A percentile compares a stretch with the other conserved stretches of the same genome.
These are phyloP conservation scores for Ornithoptera alexandrae DNA, from an alignment of 2,888 invertebrate species.

Conservation along the genomic window DNA sequence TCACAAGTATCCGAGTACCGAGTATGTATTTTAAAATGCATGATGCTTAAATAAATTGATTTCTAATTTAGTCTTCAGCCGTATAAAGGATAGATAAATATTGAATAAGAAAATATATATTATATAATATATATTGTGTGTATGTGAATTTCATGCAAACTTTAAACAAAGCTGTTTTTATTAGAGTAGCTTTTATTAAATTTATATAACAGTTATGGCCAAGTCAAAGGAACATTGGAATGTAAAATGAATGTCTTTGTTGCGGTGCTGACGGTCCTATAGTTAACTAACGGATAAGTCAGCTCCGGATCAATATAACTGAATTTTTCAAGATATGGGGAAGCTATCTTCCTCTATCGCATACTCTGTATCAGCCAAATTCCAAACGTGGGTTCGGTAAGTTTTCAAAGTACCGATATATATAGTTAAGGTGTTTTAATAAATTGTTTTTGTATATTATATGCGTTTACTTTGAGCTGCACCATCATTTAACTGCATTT, in stretches of 20 bases:
- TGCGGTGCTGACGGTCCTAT: conserved; percentile 13
- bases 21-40: too few relatives aligned
- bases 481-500: neutral
- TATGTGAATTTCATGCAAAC: neutral
- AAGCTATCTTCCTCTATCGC: conserved; percentile 4
- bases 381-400: neutral
- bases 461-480: too few relatives aligned
- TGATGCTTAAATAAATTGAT: too few relatives aligned
- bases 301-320: conserved; percentile 18
- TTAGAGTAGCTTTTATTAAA: conserved; percentile 18
- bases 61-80: too few relatives aligned
- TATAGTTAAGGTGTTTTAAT: too few relatives aligned
- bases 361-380: neutral
- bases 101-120: too few relatives aligned
- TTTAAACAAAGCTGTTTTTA: conserved; percentile 3
- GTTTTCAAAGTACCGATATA: too few relatives aligned
- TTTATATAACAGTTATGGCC: conserved; percentile 15
- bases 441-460: too few relatives aligned
- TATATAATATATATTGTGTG: too few relatives aligned
- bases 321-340: conserved; percentile 13
- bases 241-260: conserved; percentile 27
- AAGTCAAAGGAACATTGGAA: conserved; percentile 26
- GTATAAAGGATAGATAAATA: too few relatives aligned
- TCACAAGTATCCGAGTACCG: too few relatives aligned
- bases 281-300: conserved; percentile 19